Percentiles rank a stretch among this genome's conserved stretches.
These are phyloP conservation scores for Platerodrilus igneus DNA, from an alignment of 2,888 invertebrate genomes.

Conservation along the genomic window DNA sequence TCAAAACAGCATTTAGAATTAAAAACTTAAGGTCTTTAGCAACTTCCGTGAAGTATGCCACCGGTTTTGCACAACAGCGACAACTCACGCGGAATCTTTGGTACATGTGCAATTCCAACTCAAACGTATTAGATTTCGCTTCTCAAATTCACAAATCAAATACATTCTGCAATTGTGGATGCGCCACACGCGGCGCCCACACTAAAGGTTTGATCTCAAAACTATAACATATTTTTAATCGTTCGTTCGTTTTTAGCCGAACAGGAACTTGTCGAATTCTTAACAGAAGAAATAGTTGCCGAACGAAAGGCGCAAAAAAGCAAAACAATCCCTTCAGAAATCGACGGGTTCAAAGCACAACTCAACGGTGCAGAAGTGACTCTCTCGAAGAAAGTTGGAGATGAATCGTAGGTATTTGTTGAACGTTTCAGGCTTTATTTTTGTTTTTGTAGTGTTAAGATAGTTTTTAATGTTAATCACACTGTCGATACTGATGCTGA, in stretches of 20 bases:
- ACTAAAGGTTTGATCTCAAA: conserved; percentile 27
- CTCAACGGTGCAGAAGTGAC: conserved; percentile 81
- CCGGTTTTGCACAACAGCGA: conserved; percentile 48
- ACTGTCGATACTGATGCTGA: conserved; percentile 82
- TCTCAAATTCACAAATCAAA: conserved; percentile 54
- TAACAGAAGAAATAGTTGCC: conserved; percentile 88
- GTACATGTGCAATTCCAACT: conserved; percentile 59
- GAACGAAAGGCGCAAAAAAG: conserved; percentile 81
- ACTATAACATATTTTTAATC: conserved; percentile 4
- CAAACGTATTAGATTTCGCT: conserved; percentile 27
- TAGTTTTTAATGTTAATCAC: conserved; percentile 91
- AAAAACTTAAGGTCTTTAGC: conserved; percentile 35
- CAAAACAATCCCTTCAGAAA: conserved; percentile 66
- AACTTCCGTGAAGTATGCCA: conserved; percentile 38
- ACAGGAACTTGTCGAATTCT: conserved; percentile 81
- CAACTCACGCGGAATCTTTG: conserved; percentile 67
- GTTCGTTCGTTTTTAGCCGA: too few relatives aligned
- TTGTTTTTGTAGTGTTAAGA: conserved; percentile 56
- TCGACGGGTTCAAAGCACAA: conserved; percentile 78
- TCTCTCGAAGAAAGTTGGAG: conserved; percentile 65
- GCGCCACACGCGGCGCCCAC: conserved; percentile 52
- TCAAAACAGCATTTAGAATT: conserved; percentile 57
- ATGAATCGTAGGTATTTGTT: conserved; percentile 61
- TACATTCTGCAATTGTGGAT: conserved; percentile 65
- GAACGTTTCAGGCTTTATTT: not conserved